Evolutionary conservation across 1,140 invertebrate species (phyloP).

Genomic region (Drosophila oshimai): DNA sequence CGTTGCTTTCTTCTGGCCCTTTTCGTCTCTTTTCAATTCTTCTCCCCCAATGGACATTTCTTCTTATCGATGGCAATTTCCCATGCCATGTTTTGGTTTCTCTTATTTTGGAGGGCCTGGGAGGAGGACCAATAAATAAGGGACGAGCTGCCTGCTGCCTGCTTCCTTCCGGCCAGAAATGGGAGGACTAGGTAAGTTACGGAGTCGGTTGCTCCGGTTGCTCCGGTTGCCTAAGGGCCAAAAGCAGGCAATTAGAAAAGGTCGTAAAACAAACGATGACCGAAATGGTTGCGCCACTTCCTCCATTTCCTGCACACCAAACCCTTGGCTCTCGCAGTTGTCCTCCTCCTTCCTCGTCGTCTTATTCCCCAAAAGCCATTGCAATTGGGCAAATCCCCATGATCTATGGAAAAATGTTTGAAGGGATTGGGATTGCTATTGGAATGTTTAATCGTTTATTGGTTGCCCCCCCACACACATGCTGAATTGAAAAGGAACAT

Average conservation of each 20-base stretch:
- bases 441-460: constrained; percentile 34
- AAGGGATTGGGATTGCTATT: constrained; percentile 6
- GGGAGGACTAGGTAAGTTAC: constrained; percentile 7
- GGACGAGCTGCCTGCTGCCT: constrained; percentile 29
- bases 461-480: background rate
- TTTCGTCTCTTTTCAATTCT: background rate
- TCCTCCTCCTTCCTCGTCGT: background rate
- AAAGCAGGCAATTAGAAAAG: constrained; percentile 58
- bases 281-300: constrained; percentile 23
- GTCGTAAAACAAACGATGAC: constrained; percentile 62
- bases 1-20: no score
- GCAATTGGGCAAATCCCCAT: constrained; percentile 34
- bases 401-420: constrained; percentile 27
- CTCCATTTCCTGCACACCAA: background rate
- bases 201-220: no score
- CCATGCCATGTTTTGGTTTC: constrained; percentile 2
- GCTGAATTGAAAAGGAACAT: background rate
- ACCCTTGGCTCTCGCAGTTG: background rate
- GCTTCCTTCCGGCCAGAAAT: constrained; percentile 19
- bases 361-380: constrained; percentile 1
- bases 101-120: background rate
- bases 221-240: constrained; percentile 12
- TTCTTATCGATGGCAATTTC: constrained; percentile 51
- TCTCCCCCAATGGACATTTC: constrained; percentile 14
- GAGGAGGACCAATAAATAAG: constrained; percentile 56